phyloP scores from a whole-genome alignment of 2,888 invertebrate genomes.

The Periphyllus acericola region DNA sequence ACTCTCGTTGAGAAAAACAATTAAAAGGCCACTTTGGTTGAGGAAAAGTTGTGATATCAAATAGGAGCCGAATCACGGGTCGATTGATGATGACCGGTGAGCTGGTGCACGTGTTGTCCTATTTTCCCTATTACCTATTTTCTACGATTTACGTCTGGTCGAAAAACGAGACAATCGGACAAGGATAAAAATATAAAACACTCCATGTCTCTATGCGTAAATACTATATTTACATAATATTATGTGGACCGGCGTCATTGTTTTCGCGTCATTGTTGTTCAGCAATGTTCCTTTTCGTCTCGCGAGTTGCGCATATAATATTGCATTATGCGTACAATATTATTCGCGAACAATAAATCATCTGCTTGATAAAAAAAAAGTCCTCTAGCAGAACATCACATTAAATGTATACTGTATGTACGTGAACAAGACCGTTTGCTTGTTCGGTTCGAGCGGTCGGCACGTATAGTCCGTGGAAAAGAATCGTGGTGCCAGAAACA shows the following conservation, averaged over 20 bases:
- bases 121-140: no score
- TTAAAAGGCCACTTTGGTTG: no score
- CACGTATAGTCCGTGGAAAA: not conserved
- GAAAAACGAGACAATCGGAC: no score
- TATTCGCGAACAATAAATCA: constrained; percentile 7
- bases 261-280: not conserved
- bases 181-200: no score
- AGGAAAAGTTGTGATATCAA: no score
- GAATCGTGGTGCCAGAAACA: not conserved
- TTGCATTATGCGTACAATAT: not conserved
- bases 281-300: not conserved
- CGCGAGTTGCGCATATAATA: not conserved
- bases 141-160: no score
- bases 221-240: not conserved
- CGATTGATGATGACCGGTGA: no score
- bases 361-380: not conserved
- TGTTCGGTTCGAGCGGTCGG: not conserved
- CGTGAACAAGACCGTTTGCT: not conserved
- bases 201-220: no score
- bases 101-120: no score
- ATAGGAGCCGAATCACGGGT: no score
- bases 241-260: not conserved
- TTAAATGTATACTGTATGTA: no score
- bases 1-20: no score
- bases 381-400: not conserved